Conservation (phyloP, 2,797 vertebrate genomes). For the Thaleichthys pacificus region DNA sequence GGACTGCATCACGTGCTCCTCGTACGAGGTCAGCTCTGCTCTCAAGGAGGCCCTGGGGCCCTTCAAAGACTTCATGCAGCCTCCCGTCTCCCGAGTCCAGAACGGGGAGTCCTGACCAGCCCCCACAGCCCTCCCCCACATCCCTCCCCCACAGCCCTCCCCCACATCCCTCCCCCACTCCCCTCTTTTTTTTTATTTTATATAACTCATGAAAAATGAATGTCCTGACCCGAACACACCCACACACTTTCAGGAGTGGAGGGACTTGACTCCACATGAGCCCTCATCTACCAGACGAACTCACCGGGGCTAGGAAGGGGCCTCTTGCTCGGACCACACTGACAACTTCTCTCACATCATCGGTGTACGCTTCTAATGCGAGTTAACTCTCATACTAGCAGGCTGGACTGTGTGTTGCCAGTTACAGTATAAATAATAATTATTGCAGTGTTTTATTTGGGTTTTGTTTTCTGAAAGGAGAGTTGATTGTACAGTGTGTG, state of each 20-base stretch:
- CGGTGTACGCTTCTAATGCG: conserved; percentile 69
- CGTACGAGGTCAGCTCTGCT: conserved; percentile 93
- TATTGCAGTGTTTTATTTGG: conserved; percentile 76
- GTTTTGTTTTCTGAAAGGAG: conserved; percentile 70
- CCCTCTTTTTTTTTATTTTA: conserved; percentile 17
- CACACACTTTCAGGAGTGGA: conserved; percentile 30
- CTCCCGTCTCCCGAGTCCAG: conserved; percentile 92
- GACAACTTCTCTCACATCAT: conserved; percentile 35
- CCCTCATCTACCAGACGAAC: conserved; percentile 26
- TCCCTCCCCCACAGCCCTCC: conserved; percentile 1
- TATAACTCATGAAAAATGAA: conserved; percentile 70
- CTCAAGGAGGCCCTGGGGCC: conserved; percentile 96
- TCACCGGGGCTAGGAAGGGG: conserved; percentile 41
- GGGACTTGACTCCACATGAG: conserved; percentile 32
- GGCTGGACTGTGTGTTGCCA: conserved; percentile 76
- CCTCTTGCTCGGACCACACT: conserved; percentile 24
- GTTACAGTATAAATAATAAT: conserved; percentile 64
- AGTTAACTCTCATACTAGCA: conserved; percentile 69
- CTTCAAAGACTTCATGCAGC: conserved; percentile 99
- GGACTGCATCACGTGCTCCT: conserved; percentile 96
- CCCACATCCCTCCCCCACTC: neutral
- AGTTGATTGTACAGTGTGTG: conserved; percentile 87
- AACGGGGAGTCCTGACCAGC: conserved; percentile 94
- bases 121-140: neutral
- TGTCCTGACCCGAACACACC: conserved; percentile 64